Evolutionary conservation across 64 coral and sea anemone species (phyloP).

Genomic region (Montipora efflorescens): DNA sequence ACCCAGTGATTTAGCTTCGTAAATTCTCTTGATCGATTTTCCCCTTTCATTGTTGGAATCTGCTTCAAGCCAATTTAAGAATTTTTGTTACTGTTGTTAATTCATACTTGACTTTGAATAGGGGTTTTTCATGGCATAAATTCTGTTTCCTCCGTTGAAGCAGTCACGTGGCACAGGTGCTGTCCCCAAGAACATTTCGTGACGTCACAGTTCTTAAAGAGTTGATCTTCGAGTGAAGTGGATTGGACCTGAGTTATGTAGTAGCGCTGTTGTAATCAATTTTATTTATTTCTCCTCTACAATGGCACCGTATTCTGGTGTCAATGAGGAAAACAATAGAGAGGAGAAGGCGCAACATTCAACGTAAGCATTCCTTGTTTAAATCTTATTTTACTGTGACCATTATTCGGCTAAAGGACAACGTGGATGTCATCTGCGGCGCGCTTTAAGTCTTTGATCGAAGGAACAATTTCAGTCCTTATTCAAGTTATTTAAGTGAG

Average conservation of each 20-base stretch:
- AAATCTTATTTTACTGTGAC: not conserved
- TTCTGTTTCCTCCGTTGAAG: not conserved
- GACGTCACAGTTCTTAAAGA: conserved; percentile 37
- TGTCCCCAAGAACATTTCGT: not conserved
- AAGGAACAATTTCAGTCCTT: not conserved
- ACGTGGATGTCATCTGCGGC: not conserved
- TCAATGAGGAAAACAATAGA: conserved; percentile 22
- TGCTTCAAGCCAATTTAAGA: too few relatives aligned
- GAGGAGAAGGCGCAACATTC: conserved; percentile 3
- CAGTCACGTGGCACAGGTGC: conserved; percentile 19
- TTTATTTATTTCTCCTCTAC: conserved; percentile 11
- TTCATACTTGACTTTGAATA: too few relatives aligned
- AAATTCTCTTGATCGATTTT: too few relatives aligned
- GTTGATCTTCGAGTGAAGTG: not conserved
- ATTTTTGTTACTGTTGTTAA: too few relatives aligned
- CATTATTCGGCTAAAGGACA: not conserved
- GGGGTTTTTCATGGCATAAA: too few relatives aligned
- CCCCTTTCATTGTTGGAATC: too few relatives aligned
- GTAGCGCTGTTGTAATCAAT: not conserved
- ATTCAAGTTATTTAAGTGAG: not conserved
- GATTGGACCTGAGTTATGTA: conserved; percentile 7
- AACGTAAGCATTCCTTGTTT: conserved; percentile 18
- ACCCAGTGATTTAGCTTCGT: too few relatives aligned
- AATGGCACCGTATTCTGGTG: conserved; percentile 44
- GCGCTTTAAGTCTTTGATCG: not conserved